Evolutionary conservation across 2,113 vertebrate genomes (phyloP), one percentile per base, ranked within the genome.

Genomic region (Sterrhoptilus dennistouni): DNA sequence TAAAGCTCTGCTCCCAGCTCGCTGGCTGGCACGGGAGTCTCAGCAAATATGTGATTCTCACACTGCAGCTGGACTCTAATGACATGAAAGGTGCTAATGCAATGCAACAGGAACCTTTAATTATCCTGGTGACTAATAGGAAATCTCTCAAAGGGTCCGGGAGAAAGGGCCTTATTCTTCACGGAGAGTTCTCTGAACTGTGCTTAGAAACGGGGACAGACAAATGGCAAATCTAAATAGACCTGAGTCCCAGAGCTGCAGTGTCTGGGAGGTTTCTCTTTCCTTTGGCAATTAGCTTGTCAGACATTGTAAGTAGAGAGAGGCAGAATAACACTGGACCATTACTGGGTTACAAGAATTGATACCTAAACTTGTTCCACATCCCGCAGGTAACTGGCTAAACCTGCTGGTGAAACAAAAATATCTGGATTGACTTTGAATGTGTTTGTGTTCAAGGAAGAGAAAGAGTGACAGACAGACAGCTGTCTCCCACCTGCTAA

Each of bases 91-190:
- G 92, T 96, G 96, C 92, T 97, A 96, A 94, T 95, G 93, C 88
- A 92, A 92, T 94, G 95, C 95, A 97, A 92, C 60, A 93, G 86
- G 96, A 97, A 96, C 96, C 93, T 95, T 94, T 96, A 92, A 97
- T 97, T 96, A 97, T 92, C 60, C 56, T 29, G 44, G 64, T 96
- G 93, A 95, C 93, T 97, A 96, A 96, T 35, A 94, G 72, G 71
- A 93, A 90, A 84, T 83, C 88, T 95, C 93, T 96, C 88, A 79
- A 90, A 94, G 83, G 69, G 72, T 92, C 86, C 60, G 66, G 63
- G 85, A 95, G 90, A 94, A 93, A 95, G 22, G 78, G 72, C n/a
- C 69, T 75, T 77, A 57, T 92, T 94, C 92, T 94, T 95, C 74
- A 20, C 6, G 0, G 52, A 75, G 85, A 56, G 66, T 88, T 92